A percentile compares a stretch with the other conserved stretches of the same genome.
Conservation (phyloP, 2,113 vertebrate genomes). For the Coreoperca whiteheadi region DNA sequence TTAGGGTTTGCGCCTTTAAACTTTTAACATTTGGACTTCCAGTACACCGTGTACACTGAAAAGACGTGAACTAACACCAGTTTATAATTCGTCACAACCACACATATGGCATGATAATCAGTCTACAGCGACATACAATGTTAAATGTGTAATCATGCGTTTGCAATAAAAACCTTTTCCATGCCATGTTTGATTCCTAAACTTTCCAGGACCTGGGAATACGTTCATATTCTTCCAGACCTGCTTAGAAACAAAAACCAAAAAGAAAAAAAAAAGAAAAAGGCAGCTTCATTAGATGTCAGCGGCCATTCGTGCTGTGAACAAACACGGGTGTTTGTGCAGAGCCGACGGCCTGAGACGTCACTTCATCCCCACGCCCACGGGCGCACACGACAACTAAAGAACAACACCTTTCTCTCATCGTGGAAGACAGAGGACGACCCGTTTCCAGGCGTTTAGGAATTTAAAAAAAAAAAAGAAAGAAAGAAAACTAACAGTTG, state of each 20-base stretch:
- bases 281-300: conserved; percentile 36
- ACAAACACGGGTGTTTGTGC: conserved; percentile 25
- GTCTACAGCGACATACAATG: not conserved
- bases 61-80: conserved; percentile 23
- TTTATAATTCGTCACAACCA: conserved; percentile 18
- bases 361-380: not conserved
- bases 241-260: not conserved
- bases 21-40: not conserved
- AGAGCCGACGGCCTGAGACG: conserved; percentile 15
- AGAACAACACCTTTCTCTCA: conserved; percentile 2
- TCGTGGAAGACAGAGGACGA: conserved; percentile 81
- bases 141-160: conserved; percentile 8
- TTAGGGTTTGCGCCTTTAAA: conserved; percentile 36
- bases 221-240: not conserved
- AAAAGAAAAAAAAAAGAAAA: not conserved
- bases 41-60: not conserved
- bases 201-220: not conserved
- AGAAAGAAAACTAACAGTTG: too few species aligned
- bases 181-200: not conserved
- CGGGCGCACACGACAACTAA: not conserved
- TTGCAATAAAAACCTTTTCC: not conserved
- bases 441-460: conserved; percentile 89
- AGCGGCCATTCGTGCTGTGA: not conserved
- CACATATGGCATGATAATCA: not conserved
- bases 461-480: conserved; percentile 87